A percentile compares a stretch with the other conserved stretches of the same genome.
phyloP scores from a whole-genome alignment of 2,113 vertebrate genomes.

The Rallus limicola region DNA sequence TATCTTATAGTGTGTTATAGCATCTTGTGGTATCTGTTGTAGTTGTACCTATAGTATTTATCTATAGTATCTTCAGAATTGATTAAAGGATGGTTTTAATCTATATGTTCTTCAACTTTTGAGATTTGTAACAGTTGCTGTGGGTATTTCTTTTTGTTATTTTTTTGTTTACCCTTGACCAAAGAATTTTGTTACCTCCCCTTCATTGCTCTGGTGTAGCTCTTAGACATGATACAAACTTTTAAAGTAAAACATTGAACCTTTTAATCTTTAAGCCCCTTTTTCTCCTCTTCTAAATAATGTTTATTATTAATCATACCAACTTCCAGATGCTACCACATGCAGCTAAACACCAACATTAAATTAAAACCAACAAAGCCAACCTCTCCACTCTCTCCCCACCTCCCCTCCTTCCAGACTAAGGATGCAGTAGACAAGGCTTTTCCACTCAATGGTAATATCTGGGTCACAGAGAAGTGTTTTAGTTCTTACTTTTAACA shows the following conservation, averaged over 20 bases:
- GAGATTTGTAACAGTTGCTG: neutral
- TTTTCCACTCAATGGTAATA: constrained; percentile 22
- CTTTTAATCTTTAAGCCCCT: neutral
- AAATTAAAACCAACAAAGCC: neutral
- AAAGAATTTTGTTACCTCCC: neutral
- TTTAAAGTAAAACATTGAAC: neutral
- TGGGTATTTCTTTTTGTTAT: neutral
- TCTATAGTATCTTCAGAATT: neutral
- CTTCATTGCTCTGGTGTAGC: neutral
- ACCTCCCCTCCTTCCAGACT: neutral
- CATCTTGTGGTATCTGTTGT: neutral
- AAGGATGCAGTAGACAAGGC: neutral
- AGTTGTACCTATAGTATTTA: neutral
- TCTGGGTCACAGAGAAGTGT: constrained; percentile 66
- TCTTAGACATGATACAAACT: neutral
- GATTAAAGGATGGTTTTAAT: neutral
- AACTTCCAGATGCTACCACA: neutral
- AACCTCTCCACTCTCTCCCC: neutral
- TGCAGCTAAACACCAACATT: neutral
- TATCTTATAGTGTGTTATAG: neutral
- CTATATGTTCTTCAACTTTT: neutral
- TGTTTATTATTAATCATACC: neutral
- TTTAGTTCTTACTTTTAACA: constrained; percentile 95
- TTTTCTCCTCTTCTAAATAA: neutral
- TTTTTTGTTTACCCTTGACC: neutral